phyloP scores from a whole-genome alignment of 1,140 invertebrate genomes.

The Gryon sp. region DNA sequence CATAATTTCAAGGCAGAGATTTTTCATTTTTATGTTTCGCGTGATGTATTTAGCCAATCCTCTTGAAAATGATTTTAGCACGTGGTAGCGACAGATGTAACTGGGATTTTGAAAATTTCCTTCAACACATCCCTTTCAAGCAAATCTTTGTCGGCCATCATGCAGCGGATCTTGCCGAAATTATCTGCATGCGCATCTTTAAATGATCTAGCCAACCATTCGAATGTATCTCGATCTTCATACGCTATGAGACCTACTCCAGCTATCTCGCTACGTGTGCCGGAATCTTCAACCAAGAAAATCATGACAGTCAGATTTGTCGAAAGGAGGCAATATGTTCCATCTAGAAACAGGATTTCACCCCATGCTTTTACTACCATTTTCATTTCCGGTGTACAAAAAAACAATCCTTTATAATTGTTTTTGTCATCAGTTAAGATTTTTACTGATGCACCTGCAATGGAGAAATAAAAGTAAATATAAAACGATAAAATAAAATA shows the following conservation, averaged over 20 bases:
- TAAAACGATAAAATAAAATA: too few species aligned
- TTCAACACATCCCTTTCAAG: constrained; percentile 27
- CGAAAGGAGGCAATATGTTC: constrained; percentile 51
- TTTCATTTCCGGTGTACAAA: constrained; percentile 49
- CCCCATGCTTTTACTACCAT: constrained; percentile 22
- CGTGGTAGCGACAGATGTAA: constrained; percentile 22
- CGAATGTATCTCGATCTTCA: constrained; percentile 11
- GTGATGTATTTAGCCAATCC: background rate
- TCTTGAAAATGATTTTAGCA: constrained; percentile 17
- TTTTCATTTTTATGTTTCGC: background rate
- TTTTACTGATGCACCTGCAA: constrained; percentile 16
- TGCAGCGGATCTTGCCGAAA: constrained; percentile 12
- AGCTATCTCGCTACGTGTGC: background rate
- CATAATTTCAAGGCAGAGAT: background rate
- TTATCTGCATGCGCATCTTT: constrained; percentile 23
- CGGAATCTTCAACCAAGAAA: constrained; percentile 1
- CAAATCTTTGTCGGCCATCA: constrained; percentile 59
- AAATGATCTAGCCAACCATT: constrained; percentile 26
- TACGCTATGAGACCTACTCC: constrained; percentile 4
- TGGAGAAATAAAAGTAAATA: too few species aligned
- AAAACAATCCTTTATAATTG: constrained; percentile 46
- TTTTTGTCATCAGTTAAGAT: constrained; percentile 19
- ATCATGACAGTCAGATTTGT: constrained; percentile 22
- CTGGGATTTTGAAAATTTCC: background rate
- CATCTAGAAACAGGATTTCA: constrained; percentile 53